phyloP scores from a whole-genome alignment of 64 coral and sea anemone genomes.

The Acropora tenuis region DNA sequence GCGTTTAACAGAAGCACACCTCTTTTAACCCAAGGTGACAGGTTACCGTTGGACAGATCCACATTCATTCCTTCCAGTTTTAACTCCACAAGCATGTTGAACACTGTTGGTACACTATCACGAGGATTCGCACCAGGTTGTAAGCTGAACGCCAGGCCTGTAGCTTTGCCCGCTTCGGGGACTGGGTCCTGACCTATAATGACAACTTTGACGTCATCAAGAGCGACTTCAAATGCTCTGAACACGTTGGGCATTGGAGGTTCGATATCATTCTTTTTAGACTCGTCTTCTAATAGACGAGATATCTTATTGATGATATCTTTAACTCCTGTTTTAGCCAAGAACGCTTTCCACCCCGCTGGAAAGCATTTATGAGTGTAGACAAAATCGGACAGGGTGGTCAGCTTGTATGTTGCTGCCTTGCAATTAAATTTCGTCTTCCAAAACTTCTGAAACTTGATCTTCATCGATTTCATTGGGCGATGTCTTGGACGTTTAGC shows the following conservation, averaged over 20 bases:
- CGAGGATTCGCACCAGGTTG: background rate
- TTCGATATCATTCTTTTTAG: background rate
- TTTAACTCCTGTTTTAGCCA: background rate
- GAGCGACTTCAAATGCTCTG: background rate
- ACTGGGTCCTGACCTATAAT: constrained; percentile 50
- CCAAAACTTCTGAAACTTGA: background rate
- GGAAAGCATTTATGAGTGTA: constrained; percentile 6
- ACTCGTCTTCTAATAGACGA: background rate
- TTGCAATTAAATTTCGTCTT: background rate
- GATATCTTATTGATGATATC: background rate
- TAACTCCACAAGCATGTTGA: constrained; percentile 41
- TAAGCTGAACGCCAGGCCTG: constrained; percentile 37
- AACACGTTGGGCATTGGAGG: background rate
- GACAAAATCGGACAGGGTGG: background rate
- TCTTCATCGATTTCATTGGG: background rate
- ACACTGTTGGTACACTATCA: constrained; percentile 1
- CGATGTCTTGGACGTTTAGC: too few relatives aligned
- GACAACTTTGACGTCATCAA: background rate
- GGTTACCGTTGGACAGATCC: background rate
- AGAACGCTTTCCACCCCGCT: background rate
- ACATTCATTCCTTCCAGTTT: background rate
- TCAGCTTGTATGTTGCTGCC: background rate
- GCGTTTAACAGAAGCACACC: constrained; percentile 31
- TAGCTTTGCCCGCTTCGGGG: constrained; percentile 23
- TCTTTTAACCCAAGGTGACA: background rate